Conservation (phyloP, 2,888 invertebrate species). For the Fragum whitleyi region DNA sequence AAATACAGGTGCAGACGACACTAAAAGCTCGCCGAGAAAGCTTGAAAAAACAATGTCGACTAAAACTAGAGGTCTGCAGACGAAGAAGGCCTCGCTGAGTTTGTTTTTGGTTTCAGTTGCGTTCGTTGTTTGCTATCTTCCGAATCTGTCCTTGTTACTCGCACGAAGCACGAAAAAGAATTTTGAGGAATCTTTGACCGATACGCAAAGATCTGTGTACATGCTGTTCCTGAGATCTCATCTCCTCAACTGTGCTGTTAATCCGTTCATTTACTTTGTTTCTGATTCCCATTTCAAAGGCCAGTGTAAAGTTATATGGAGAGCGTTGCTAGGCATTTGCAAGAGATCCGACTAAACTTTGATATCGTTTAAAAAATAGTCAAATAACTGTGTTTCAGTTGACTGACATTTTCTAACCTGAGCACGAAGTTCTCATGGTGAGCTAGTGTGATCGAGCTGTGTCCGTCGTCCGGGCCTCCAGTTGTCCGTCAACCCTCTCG, state of each 20-base stretch:
- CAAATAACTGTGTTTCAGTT: background rate
- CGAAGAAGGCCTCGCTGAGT: slow-evolving; percentile 65
- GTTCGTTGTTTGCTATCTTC: slow-evolving; percentile 66
- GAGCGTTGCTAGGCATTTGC: no score
- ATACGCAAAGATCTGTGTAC: slow-evolving; percentile 53
- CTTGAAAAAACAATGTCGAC: background rate
- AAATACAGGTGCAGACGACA: background rate
- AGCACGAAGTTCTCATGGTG: background rate
- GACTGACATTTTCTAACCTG: background rate
- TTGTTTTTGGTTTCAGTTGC: slow-evolving; percentile 67
- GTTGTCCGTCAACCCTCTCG: no score
- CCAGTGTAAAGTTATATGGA: slow-evolving; percentile 21
- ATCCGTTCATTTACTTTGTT: slow-evolving; percentile 73
- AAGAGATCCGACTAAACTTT: no score
- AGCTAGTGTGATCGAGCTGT: no score
- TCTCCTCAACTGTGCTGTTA: slow-evolving; percentile 69
- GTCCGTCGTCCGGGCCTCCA: no score
- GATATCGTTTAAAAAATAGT: no score
- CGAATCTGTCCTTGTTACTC: slow-evolving; percentile 60
- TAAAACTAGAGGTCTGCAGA: slow-evolving; percentile 33
- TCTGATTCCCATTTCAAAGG: slow-evolving; percentile 61
- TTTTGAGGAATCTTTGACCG: slow-evolving; percentile 57
- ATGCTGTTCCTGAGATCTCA: slow-evolving; percentile 69
- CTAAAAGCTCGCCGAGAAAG: background rate
- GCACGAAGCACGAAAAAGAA: slow-evolving; percentile 39